Base-by-base conservation (phyloP, 2,888 invertebrate genomes). In the Arctia plantaginis region DNA sequence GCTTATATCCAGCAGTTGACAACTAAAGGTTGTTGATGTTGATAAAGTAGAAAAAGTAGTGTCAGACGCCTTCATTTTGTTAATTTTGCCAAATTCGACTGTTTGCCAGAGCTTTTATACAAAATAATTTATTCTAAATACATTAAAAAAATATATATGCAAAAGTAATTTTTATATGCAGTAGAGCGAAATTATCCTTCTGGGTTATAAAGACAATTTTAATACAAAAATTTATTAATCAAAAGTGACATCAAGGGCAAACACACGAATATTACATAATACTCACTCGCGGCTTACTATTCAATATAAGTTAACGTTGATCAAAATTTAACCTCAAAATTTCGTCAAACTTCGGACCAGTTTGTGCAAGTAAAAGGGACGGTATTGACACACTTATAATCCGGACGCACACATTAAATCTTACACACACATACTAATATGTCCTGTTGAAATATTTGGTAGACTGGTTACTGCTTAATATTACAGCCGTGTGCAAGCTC, bases 301-400 rank as follows among this genome's bases (percentile, higher is more conserved):
- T 35, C 65, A 71, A 75, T 75, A 79, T 69, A 73, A 20, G 15
- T 39, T 35, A 69, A 44, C 23, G 62, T 41, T 62, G 41, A 62
- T 41, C 18, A 39, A 59, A 44, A 68, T 13, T 59, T 73, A 75
- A 75, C 74, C 69, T 74, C 71, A 74, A 81, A 64, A 72, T 47
- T 65, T 74, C 64, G 51, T 70, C 59, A 39, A 59, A 72, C 81
- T 78, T 79, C 51, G 62, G 62, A 74, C 83, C 76, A 67, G 78
- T 83, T 76, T 67, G 27, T 41, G 0, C 23, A 69, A 80, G 82
- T 82, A 79, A 85, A 82, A 80, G 81, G 83, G 68, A 76, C 72
- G 79, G 51, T 75, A 82, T 55, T 82, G 78, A 83, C 82, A 83
- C 76, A 75, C 76, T 69, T 47, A 51, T 35, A 6, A 35, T 4